phyloP scores from a whole-genome alignment of 2,888 invertebrate genomes.

The Podabrus alpinus region DNA sequence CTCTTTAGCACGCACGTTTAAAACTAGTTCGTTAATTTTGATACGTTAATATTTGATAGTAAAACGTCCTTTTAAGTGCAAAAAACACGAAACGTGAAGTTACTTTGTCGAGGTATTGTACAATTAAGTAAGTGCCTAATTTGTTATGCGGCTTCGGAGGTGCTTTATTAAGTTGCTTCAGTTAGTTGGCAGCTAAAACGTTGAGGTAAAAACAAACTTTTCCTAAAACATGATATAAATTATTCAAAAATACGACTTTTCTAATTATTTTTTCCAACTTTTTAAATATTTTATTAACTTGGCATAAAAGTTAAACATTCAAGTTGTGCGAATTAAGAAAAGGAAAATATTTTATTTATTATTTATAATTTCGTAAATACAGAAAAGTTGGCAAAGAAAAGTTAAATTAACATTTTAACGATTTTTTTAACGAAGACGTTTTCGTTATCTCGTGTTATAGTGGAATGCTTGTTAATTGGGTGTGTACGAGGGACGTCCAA shows the following conservation, averaged over 20 bases:
- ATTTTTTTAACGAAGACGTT: background rate
- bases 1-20: background rate
- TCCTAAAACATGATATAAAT: background rate
- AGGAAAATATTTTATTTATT: background rate
- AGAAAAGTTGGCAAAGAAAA: background rate
- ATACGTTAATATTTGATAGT: slow-evolving; percentile 1
- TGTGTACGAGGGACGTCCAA: background rate
- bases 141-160: slow-evolving; percentile 32
- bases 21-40: background rate
- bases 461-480: background rate
- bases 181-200: background rate
- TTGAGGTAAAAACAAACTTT: background rate
- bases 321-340: background rate
- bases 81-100: background rate
- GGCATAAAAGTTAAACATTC: background rate
- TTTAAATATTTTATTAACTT: background rate
- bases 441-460: background rate
- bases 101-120: slow-evolving; percentile 25
- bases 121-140: slow-evolving; percentile 35
- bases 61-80: background rate
- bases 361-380: background rate
- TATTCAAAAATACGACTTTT: background rate
- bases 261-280: background rate
- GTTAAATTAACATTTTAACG: background rate
- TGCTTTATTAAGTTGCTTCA: slow-evolving; percentile 28